Evolutionary conservation across 2,888 invertebrate genomes (phyloP).

Genomic region (Cosmia pyralina): DNA sequence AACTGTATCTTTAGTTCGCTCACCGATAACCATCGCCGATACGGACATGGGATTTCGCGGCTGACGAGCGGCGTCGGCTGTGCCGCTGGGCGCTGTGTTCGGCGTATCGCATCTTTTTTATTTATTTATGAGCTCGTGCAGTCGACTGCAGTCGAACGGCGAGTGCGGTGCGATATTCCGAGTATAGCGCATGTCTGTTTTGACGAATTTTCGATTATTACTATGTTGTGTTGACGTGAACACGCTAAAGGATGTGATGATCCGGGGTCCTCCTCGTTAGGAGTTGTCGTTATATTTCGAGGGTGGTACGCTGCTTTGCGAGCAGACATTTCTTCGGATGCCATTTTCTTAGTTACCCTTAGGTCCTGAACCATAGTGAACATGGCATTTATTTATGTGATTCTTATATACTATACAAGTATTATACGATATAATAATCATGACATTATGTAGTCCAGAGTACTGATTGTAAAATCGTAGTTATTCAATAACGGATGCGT

Average conservation of each 20-base stretch:
- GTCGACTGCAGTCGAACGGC: constrained; percentile 53
- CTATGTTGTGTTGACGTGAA: constrained; percentile 68
- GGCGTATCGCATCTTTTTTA: constrained; percentile 72
- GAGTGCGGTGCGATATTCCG: constrained; percentile 78
- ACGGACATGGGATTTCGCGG: constrained; percentile 61
- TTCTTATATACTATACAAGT: constrained; percentile 86
- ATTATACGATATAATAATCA: constrained; percentile 85
- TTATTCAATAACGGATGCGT: constrained; percentile 76
- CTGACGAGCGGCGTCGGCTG: constrained; percentile 57
- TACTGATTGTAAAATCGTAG: constrained; percentile 84
- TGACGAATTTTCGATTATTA: constrained; percentile 75
- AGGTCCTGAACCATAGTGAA: constrained; percentile 88
- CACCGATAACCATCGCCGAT: constrained; percentile 70
- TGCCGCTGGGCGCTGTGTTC: constrained; percentile 75
- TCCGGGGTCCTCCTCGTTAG: constrained; percentile 73
- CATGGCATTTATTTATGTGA: constrained; percentile 90
- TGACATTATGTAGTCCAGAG: constrained; percentile 86
- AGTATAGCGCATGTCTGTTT: constrained; percentile 83
- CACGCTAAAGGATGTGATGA: constrained; percentile 70
- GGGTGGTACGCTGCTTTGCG: constrained; percentile 68
- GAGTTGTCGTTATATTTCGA: constrained; percentile 65
- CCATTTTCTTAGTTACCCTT: constrained; percentile 89
- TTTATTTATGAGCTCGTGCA: constrained; percentile 56
- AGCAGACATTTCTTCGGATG: constrained; percentile 83
- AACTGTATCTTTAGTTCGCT: constrained; percentile 76